Evolutionary conservation across 2,888 invertebrate genomes (phyloP), one percentile per base, ranked within the genome.

Genomic region (Homarus gammarus): DNA sequence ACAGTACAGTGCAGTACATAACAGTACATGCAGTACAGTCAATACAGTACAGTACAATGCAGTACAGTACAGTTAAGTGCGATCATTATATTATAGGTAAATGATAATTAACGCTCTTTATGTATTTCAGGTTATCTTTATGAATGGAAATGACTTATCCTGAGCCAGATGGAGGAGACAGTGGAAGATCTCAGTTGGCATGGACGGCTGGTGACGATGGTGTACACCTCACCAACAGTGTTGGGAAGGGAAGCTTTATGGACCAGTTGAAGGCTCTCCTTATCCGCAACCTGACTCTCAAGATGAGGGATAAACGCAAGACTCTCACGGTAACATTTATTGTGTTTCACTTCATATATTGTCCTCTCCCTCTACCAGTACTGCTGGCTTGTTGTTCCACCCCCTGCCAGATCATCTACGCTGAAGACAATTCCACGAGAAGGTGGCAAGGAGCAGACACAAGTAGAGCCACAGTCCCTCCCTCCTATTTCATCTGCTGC

Each of bases 231-330:
- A 27, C n/a, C 22, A 22, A 51, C 5, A 49, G 27, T n/a, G 18
- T 79, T 70, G 70, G 49, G 15, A 70, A 83, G 22, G 83, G 68
- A 22, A n/a, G 40, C 31, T 83, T 83, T 49, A 27, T 38, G 40
- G 38, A 49, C 18, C 83, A 83, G 70, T 70, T 44, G 6, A 68
- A 68, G 44, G 83, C 83, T 22, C 70, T 83, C 31, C 22, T 83
- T 6, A 83, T 70, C 33, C 68, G 83, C n/a, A 83, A 83, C 33
- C 56, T 83, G 44, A 83, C 70, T 12, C 22, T 83, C n/a, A 83
- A 83, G 18, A 27, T 40, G 18, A 38, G 83, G 49, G 83, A 83
- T 44, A 64, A 56, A n/a, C 83, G 70, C 1, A 83, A 70, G 68
- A 83, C 83, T 27, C 27, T 83, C 8, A 68, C 83, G 10, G 83